A percentile compares a stretch with the other conserved stretches of the same genome.
Conservation (phyloP, 2,797 vertebrate species). For the Pipistrellus nathusii region DNA sequence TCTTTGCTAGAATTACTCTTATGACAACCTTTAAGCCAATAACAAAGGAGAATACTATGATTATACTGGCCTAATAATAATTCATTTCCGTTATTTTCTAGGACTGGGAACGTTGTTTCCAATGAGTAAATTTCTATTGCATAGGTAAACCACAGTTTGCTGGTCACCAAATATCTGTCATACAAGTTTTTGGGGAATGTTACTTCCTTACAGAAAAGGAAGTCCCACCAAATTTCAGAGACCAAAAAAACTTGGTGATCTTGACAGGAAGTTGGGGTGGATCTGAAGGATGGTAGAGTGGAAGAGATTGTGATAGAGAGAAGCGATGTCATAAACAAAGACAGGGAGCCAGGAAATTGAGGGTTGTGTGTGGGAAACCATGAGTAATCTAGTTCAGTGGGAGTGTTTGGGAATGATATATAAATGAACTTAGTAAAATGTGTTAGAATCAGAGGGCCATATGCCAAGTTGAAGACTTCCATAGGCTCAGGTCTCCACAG, state of each 20-base stretch:
- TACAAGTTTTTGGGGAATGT: not conserved
- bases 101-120: not conserved
- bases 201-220: not conserved
- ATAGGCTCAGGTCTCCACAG: not conserved
- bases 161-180: not conserved
- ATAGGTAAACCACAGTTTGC: not conserved
- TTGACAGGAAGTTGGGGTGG: slow-evolving; percentile 10
- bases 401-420: slow-evolving; percentile 40
- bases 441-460: slow-evolving; percentile 25
- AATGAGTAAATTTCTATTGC: not conserved
- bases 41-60: not conserved
- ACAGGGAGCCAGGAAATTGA: slow-evolving; percentile 37
- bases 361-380: slow-evolving; percentile 26
- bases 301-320: not conserved
- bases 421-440: slow-evolving; percentile 50
- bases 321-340: not conserved
- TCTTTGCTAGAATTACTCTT: not conserved
- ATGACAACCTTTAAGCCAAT: not conserved
- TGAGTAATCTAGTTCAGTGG: slow-evolving; percentile 48
- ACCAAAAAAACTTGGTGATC: not conserved
- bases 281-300: not conserved
- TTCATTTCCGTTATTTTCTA: not conserved
- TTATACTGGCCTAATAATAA: not conserved
- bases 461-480: not conserved
- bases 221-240: not conserved